Base-by-base conservation (phyloP, 1,140 invertebrate species). In the Bombus haemorrhoidalis region DNA sequence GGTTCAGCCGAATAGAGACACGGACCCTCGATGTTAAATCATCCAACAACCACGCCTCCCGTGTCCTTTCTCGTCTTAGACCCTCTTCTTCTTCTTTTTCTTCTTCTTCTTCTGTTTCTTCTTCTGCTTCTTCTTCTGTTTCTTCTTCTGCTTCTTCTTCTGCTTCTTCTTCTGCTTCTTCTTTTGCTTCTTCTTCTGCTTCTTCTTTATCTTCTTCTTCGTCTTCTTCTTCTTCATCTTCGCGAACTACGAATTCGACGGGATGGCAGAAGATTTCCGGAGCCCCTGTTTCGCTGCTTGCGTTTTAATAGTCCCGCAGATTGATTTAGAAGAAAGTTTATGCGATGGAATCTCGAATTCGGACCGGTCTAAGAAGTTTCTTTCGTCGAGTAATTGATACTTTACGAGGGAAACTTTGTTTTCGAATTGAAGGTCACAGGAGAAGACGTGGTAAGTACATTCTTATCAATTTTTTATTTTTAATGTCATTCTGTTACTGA, bases 11-110 rank as follows among this genome's bases (percentile, higher is more conserved):
- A 91, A 93, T 94, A 94, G 94, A 95, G 93, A 95, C 94, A 95
- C 93, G 93, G 93, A 94, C 92, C 93, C 94, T 92, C 86, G 78
- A 91, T 92, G 92, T 92, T 95, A 95, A 95, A 95, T 95, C 94
- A 95, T 91, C 92, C 90, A 72, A 66, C 86, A 90, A 90, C 94
- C 94, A 95, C 94, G 94, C 94, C 94, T 91, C 90, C 90, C 87
- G 86, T 87, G 90, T 91, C 90, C 87, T 91, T 90, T 86, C 53
- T 90, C 86, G 84, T 88, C 86, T 86, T 81, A 84, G 87, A 73
- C 78, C 83, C 89, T 41, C 87, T 39, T 57, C 41, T 87, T 84
- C 82, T 41, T 71, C 25, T 41, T 39, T 25, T 69, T 39, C 68
- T 39, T 13, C 37, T 41, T 28, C 25, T 6, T 41, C 37, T n/a